Conservation (phyloP, 23 tunicate species). For the Halocynthia roretzi region DNA sequence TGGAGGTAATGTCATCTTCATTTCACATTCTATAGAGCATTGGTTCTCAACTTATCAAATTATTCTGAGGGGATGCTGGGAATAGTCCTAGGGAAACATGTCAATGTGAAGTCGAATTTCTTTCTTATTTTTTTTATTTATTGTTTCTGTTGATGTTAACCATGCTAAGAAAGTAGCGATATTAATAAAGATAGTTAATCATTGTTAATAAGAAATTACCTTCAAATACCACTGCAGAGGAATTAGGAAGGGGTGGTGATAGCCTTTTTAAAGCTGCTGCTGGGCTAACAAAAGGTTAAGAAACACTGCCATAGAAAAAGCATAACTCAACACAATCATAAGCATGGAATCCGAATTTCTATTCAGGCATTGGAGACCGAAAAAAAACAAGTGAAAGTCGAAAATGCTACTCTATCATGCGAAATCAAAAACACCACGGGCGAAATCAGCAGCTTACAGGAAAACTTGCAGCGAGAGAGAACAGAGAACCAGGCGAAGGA, state of each 20-base stretch:
- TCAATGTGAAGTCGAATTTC: not conserved
- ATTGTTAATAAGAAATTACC: too few species aligned
- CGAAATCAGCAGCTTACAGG: not conserved
- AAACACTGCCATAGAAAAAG: too few species aligned
- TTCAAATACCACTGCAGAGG: too few species aligned
- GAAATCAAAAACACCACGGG: slow-evolving; percentile 5
- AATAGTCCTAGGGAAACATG: too few species aligned
- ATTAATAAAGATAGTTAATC: too few species aligned
- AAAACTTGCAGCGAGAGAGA: not conserved
- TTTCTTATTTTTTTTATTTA: not conserved
- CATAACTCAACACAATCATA: not conserved
- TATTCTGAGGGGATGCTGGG: too few species aligned
- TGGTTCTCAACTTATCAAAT: not conserved
- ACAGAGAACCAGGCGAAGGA: not conserved
- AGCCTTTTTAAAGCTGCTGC: too few species aligned
- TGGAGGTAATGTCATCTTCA: slow-evolving; percentile 21
- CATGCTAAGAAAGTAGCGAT: too few species aligned
- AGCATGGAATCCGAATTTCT: not conserved
- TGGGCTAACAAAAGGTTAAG: too few species aligned
- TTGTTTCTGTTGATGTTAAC: too few species aligned
- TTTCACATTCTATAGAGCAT: too few species aligned
- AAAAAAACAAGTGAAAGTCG: slow-evolving; percentile 24
- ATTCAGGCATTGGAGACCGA: slow-evolving; percentile 43
- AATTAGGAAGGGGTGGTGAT: too few species aligned
- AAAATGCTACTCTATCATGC: slow-evolving; percentile 16